Percentiles rank a stretch among this genome's conserved stretches.
These are phyloP conservation scores for Conus ventricosus DNA, from an alignment of 1,140 invertebrate genomes.

Conservation along the genomic window DNA sequence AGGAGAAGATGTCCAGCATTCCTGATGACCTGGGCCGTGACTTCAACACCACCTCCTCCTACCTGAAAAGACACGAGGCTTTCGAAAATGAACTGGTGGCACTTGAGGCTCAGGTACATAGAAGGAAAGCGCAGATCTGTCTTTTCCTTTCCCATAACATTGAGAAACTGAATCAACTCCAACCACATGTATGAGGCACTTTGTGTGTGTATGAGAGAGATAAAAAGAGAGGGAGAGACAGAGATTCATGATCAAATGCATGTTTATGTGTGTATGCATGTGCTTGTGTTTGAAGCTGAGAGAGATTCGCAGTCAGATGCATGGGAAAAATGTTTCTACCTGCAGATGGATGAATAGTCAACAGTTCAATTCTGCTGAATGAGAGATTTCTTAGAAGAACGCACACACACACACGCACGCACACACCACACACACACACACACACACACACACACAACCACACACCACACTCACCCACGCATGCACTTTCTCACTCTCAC, in stretches of 20 bases:
- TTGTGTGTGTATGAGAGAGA: neutral
- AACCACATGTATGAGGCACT: neutral
- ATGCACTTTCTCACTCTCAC: no score
- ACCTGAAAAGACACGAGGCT: constrained; percentile 92
- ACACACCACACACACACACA: neutral
- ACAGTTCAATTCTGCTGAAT: no score
- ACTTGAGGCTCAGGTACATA: constrained; percentile 88
- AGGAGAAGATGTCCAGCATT: constrained; percentile 89
- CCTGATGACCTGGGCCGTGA: constrained; percentile 91
- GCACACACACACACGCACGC: neutral
- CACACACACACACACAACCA: neutral
- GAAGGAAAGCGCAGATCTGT: no score
- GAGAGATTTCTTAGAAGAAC: neutral
- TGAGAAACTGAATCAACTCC: no score
- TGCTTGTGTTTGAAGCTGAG: no score
- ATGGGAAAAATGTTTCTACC: no score
- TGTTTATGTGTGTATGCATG: no score
- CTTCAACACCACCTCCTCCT: constrained; percentile 88
- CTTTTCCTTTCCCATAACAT: no score
- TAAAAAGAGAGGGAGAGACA: no score
- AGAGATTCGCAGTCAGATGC: no score
- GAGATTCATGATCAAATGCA: no score
- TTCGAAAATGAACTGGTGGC: constrained; percentile 97
- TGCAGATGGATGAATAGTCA: no score
- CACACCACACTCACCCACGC: neutral